Percentiles rank a stretch among this genome's conserved stretches.
phyloP scores from a whole-genome alignment of 2,113 vertebrate genomes.

The Tragelaphus imberbis region DNA sequence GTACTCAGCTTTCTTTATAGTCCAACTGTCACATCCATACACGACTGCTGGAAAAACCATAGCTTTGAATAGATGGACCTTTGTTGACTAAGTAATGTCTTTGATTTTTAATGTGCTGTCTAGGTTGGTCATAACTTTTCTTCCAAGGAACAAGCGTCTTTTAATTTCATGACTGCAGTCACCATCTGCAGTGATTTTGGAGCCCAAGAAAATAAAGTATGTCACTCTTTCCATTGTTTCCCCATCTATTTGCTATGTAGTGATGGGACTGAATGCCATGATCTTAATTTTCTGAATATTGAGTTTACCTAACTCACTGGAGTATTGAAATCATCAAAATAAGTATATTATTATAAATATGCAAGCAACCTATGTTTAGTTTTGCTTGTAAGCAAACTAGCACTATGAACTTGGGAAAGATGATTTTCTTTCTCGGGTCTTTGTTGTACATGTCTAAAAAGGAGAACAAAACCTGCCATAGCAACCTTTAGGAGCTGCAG shows the following conservation, averaged over 20 bases:
- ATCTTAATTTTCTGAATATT: neutral
- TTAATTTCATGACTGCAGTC: neutral
- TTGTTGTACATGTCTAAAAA: neutral
- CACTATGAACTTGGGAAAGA: neutral
- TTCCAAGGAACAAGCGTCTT: neutral
- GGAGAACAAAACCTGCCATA: neutral
- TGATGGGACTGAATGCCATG: neutral
- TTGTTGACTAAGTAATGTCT: neutral
- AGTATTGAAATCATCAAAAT: neutral
- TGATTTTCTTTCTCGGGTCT: neutral
- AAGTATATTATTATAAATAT: neutral
- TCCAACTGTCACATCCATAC: neutral
- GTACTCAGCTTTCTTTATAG: neutral
- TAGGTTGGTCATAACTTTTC: neutral
- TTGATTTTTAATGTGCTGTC: neutral
- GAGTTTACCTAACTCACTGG: neutral
- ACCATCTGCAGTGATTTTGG: neutral
- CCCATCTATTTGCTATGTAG: neutral
- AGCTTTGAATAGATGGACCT: neutral
- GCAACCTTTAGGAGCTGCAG: neutral
- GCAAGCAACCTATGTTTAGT: neutral
- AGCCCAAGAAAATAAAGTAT: neutral
- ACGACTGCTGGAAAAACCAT: neutral
- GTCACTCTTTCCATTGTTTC: neutral
- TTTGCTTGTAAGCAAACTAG: neutral